A percentile compares a stretch with the other conserved stretches of the same genome.
Conservation (phyloP, 92 coral and sea anemone genomes). For the Palythoa heliodiscus region DNA sequence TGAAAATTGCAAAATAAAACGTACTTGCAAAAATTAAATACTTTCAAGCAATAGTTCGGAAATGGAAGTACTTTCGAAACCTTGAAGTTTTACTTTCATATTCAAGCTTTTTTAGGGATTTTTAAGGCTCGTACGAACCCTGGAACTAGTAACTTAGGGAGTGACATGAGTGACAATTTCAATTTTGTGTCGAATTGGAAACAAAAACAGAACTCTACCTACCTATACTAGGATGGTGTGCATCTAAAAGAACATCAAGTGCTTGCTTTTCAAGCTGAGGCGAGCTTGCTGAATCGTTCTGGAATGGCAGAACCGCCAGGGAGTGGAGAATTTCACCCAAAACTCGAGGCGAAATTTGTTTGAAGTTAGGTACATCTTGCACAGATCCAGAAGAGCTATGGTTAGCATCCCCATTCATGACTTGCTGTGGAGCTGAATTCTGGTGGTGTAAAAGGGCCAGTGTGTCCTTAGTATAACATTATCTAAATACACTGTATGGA, state of each 20-base stretch:
- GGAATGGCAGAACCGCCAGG: conserved; percentile 60
- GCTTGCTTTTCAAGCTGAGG: conserved; percentile 55
- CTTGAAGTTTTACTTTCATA: too few species aligned
- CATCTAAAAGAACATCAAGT: conserved; percentile 63
- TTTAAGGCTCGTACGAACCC: too few species aligned
- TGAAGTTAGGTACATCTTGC: conserved; percentile 45
- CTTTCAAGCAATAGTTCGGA: too few species aligned
- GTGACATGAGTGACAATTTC: neutral
- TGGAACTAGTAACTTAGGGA: neutral
- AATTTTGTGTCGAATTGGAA: neutral
- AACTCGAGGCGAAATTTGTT: conserved; percentile 59
- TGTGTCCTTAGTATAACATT: neutral
- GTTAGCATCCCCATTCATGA: conserved; percentile 60
- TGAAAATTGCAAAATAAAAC: too few species aligned
- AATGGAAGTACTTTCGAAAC: too few species aligned
- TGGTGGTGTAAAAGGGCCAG: neutral
- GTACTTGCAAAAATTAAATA: too few species aligned
- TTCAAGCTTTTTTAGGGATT: too few species aligned
- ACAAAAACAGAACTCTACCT: neutral
- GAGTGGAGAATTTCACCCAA: conserved; percentile 59
- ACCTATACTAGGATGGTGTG: conserved; percentile 90
- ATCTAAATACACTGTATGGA: neutral
- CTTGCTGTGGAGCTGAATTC: conserved; percentile 24
- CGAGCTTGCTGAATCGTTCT: conserved; percentile 52
- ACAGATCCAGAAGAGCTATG: conserved; percentile 29